phyloP scores from a whole-genome alignment of 2,113 vertebrate species.

The Leucoraja erinaceus region DNA sequence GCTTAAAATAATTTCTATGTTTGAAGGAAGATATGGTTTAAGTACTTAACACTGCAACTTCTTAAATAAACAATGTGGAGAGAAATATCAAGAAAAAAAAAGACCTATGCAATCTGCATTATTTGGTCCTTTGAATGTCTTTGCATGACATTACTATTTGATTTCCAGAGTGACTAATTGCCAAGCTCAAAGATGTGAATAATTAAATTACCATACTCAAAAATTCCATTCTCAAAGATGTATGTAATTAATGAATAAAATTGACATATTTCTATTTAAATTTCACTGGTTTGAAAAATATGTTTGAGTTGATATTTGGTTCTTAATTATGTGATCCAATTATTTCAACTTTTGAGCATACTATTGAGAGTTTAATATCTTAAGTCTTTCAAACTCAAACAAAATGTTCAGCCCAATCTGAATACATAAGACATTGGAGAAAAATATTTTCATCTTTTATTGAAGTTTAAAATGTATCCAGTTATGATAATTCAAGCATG shows the following conservation, averaged over 20 bases:
- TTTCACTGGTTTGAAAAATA: not conserved
- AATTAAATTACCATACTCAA: not conserved
- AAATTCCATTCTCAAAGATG: not conserved
- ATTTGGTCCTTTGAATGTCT: not conserved
- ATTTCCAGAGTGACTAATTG: not conserved
- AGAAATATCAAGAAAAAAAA: not conserved
- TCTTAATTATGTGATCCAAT: not conserved
- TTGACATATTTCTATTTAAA: not conserved
- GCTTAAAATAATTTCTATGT: not conserved
- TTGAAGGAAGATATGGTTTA: not conserved
- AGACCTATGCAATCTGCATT: not conserved
- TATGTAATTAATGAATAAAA: not conserved
- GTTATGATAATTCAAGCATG: not conserved
- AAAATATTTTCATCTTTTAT: not conserved
- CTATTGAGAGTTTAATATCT: not conserved
- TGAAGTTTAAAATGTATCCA: not conserved
- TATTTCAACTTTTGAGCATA: not conserved
- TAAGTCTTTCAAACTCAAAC: not conserved
- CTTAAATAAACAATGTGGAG: not conserved
- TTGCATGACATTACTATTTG: not conserved
- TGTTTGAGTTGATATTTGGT: not conserved
- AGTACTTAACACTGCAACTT: not conserved
- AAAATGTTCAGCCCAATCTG: not conserved
- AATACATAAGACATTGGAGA: not conserved
- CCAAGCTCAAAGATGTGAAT: not conserved